Evolutionary conservation across 2,888 invertebrate species (phyloP).

Genomic region (Pachymerium ferrugineum): DNA sequence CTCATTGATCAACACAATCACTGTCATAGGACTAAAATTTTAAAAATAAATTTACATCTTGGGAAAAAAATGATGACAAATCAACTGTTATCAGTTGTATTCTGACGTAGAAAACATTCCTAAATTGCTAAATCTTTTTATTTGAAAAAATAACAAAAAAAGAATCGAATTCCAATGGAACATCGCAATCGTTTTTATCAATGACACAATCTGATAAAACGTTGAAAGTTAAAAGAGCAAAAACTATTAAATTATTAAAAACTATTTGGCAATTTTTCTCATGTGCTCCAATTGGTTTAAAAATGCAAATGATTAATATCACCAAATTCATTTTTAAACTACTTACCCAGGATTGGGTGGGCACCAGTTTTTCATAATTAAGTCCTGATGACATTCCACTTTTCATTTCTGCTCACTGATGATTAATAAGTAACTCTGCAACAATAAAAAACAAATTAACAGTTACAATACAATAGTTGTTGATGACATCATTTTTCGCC

Average conservation of each 20-base stretch:
- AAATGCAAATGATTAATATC: background rate
- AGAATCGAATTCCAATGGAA: too few species aligned
- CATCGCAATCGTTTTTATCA: background rate
- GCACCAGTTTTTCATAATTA: conserved; percentile 19
- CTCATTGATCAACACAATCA: background rate
- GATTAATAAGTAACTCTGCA: background rate
- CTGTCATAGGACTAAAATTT: too few species aligned
- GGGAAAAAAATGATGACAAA: too few species aligned
- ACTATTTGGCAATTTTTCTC: background rate
- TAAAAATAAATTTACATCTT: too few species aligned
- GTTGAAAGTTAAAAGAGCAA: too few species aligned
- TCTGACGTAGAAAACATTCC: too few species aligned
- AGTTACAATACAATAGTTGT: too few species aligned
- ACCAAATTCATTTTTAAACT: background rate
- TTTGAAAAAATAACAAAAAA: background rate
- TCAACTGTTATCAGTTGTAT: too few species aligned
- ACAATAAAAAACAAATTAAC: background rate
- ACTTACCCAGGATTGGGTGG: background rate
- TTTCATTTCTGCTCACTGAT: background rate
- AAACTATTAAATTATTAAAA: background rate
- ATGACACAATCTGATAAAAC: conserved; percentile 14
- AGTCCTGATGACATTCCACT: background rate
- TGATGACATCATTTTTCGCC: too few species aligned
- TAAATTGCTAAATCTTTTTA: background rate
- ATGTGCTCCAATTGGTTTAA: background rate